Percentiles rank a stretch among this genome's conserved stretches.
These are phyloP conservation scores for Melierax canorus DNA, from an alignment of 2,113 vertebrate genomes.

Conservation along the genomic window DNA sequence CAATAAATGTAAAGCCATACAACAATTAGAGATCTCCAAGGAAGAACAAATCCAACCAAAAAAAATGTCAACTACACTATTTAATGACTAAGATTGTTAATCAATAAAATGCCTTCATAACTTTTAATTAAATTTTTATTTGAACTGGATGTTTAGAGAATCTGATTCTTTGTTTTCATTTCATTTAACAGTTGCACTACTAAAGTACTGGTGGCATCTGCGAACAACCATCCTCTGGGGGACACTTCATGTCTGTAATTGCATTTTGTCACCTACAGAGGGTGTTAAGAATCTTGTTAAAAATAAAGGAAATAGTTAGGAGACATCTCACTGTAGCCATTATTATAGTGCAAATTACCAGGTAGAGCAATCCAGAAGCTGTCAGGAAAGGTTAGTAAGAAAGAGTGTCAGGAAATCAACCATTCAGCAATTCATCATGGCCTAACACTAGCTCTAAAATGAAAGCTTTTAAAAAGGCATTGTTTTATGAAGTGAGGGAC, in stretches of 20 bases:
- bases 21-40: slow-evolving; percentile 91
- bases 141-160: slow-evolving; percentile 80
- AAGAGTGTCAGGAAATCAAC: slow-evolving; percentile 86
- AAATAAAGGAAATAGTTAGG: slow-evolving; percentile 81
- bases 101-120: slow-evolving; percentile 90
- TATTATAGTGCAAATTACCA: slow-evolving; percentile 94
- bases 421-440: slow-evolving; percentile 94
- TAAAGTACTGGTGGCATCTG: slow-evolving; percentile 83
- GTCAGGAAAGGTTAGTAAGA: slow-evolving; percentile 94
- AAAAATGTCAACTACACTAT: slow-evolving; percentile 77
- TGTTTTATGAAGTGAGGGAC: slow-evolving; percentile 81
- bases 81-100: slow-evolving; percentile 92
- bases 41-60: slow-evolving; percentile 81
- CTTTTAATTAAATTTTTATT: slow-evolving; percentile 92
- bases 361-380: slow-evolving; percentile 93
- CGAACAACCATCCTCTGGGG: slow-evolving; percentile 77
- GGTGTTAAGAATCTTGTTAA: slow-evolving; percentile 98
- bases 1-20: slow-evolving; percentile 86
- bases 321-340: slow-evolving; percentile 88
- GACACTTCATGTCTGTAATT: slow-evolving; percentile 91
- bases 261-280: slow-evolving; percentile 98
- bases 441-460: slow-evolving; percentile 81
- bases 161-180: slow-evolving; percentile 78
- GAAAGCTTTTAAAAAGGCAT: slow-evolving; percentile 81
- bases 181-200: slow-evolving; percentile 74